Base-by-base conservation (phyloP, 2,888 invertebrate species). In the Hyalella azteca region DNA sequence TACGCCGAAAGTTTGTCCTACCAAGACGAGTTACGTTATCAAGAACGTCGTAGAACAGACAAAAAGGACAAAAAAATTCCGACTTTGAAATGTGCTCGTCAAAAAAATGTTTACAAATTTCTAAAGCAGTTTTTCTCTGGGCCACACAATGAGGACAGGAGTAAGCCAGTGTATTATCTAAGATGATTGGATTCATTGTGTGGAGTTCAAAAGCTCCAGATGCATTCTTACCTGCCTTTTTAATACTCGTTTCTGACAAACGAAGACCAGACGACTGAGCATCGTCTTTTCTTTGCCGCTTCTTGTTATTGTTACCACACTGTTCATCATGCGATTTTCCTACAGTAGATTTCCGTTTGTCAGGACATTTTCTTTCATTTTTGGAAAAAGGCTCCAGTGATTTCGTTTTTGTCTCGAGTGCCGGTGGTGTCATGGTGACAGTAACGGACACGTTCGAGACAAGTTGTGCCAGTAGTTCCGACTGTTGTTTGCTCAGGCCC, bases 61-160 rank as follows among this genome's bases (percentile, higher is more conserved):
- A 66, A 36, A 66, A 66, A 32, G 66, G 66, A 36, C 66, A 66
- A 13, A 66, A 66, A 36, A 66, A 66, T 36, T 66, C 66, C 15
- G 15, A 11, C 2, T 36, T 36, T 66, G 66, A 66, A 1, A 29
- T 15, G 36, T 66, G 66, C 15, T 66, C 39, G 66, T 66, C 66
- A 7, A 66, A 36, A 15, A 66, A 36, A 66, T 66, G 66, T n/a
- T 36, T 66, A 36, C 66, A 66, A 36, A 66, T 66, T 13, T 66
- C 66, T 36, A 29, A 36, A 32, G 66, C 66, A 32, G 36, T 29
- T 36, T 19, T 5, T 66, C n/a, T 32, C 11, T 15, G 11, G 19
- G 36, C 29, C 9, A 36, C 29, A 19, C 66, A 66, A 15, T 66
- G 66, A 36, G 66, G 66, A 19, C 66, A 66, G 19, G 7, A 29